Conservation (phyloP, 2,113 vertebrate genomes). For the Oplegnathus fasciatus region DNA sequence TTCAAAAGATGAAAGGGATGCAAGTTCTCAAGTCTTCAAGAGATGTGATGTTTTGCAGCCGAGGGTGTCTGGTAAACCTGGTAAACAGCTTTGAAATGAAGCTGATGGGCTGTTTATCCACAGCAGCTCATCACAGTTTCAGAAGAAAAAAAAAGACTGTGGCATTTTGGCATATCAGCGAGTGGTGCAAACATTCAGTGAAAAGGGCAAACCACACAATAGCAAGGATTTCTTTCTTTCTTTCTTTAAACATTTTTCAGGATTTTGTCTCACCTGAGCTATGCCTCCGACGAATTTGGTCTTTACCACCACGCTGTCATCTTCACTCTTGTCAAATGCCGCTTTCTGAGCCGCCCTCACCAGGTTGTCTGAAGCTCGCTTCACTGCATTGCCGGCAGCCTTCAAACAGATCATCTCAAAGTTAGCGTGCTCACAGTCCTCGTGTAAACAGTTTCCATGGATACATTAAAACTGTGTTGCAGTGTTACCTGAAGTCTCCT, state of each 20-base stretch:
- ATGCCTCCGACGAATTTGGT: conserved; percentile 99
- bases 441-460: background rate
- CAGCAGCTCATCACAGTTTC: conserved; percentile 47
- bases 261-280: conserved; percentile 90
- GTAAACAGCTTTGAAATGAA: conserved; percentile 66
- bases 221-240: conserved; percentile 17
- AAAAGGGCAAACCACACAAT: conserved; percentile 60
- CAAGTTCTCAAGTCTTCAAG: conserved; percentile 34
- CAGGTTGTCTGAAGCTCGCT: conserved; percentile 97
- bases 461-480: background rate
- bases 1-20: conserved; percentile 46
- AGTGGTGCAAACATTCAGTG: conserved; percentile 35
- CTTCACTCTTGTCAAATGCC: conserved; percentile 95
- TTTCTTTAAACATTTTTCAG: conserved; percentile 9
- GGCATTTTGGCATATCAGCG: conserved; percentile 45
- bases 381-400: conserved; percentile 98
- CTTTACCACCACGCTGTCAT: conserved; percentile 95
- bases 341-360: conserved; percentile 98
- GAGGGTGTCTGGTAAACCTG: conserved; percentile 59
- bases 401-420: conserved; percentile 63
- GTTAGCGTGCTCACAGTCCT: conserved; percentile 1
- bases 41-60: conserved; percentile 39
- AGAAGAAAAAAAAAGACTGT: conserved; percentile 35
- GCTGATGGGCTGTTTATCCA: conserved; percentile 55
- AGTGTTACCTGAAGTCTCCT: conserved; percentile 93